These are phyloP conservation scores for Mystacornis crossleyi DNA, from an alignment of 2,113 vertebrate species.

Conservation along the genomic window DNA sequence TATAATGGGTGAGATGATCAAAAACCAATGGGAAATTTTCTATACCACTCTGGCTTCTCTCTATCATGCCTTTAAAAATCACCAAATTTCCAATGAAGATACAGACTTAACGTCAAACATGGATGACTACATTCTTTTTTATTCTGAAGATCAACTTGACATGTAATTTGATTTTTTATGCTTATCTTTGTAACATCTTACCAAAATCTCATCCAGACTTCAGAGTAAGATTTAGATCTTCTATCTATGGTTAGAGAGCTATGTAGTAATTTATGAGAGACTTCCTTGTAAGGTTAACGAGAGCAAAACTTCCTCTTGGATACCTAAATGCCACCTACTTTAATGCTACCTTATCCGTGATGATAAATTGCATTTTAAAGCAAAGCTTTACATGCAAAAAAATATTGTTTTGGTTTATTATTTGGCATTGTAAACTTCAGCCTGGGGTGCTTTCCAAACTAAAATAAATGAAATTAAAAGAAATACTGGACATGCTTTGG, in stretches of 20 bases:
- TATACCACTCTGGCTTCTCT: background rate
- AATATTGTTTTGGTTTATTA: background rate
- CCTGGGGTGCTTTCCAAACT: background rate
- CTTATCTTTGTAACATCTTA: background rate
- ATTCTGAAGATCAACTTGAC: background rate
- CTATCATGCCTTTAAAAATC: background rate
- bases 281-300: background rate
- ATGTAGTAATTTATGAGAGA: background rate
- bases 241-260: background rate
- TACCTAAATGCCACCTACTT: background rate
- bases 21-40: background rate
- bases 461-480: background rate
- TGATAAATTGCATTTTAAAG: background rate
- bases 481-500: background rate
- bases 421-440: background rate
- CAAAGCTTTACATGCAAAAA: background rate
- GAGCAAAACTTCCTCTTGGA: background rate
- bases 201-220: background rate
- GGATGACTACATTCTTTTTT: background rate
- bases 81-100: background rate
- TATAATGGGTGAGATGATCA: background rate
- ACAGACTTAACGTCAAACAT: background rate
- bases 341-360: background rate
- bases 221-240: background rate
- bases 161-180: background rate